phyloP scores from a whole-genome alignment of 2,888 invertebrate species.

The Trimorus sp. region DNA sequence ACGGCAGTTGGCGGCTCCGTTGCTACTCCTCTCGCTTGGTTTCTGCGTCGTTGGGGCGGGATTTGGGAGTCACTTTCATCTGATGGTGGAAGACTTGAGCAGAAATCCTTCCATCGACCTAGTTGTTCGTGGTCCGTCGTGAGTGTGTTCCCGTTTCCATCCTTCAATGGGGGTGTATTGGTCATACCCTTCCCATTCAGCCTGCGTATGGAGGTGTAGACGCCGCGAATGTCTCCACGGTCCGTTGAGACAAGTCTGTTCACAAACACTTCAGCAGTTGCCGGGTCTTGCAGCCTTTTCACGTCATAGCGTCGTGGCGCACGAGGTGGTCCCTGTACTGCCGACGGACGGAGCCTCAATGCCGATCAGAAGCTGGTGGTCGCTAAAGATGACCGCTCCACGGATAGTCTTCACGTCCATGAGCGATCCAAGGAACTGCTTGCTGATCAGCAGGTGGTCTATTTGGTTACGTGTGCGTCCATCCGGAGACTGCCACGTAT shows the following conservation, averaged over 20 bases:
- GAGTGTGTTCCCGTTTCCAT: slow-evolving; percentile 3
- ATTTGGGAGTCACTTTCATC: neutral
- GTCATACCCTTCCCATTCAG: neutral
- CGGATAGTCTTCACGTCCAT: slow-evolving; percentile 27
- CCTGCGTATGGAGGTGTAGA: slow-evolving; percentile 17
- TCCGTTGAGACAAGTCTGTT: neutral
- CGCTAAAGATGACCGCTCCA: slow-evolving; percentile 25
- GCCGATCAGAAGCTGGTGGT: slow-evolving; percentile 37
- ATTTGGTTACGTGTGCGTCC: slow-evolving; percentile 27
- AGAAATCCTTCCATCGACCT: slow-evolving; percentile 23
- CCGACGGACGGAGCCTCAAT: neutral
- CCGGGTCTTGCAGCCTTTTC: neutral
- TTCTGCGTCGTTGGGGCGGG: neutral
- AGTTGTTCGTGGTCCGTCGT: slow-evolving; percentile 22
- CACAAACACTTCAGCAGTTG: no score
- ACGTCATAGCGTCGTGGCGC: slow-evolving; percentile 7
- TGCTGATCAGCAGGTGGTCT: slow-evolving; percentile 30
- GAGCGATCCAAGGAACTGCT: slow-evolving; percentile 29
- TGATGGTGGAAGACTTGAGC: slow-evolving; percentile 5
- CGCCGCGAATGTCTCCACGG: slow-evolving; percentile 13
- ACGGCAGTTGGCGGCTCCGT: slow-evolving; percentile 5
- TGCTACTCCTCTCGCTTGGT: slow-evolving; percentile 5
- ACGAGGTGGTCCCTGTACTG: slow-evolving; percentile 3
- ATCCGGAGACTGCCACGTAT: neutral
- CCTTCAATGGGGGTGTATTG: neutral